Evolutionary conservation across 2,797 vertebrate species (phyloP), one percentile per base, ranked within the genome.

Genomic region (Delichon dasypus): DNA sequence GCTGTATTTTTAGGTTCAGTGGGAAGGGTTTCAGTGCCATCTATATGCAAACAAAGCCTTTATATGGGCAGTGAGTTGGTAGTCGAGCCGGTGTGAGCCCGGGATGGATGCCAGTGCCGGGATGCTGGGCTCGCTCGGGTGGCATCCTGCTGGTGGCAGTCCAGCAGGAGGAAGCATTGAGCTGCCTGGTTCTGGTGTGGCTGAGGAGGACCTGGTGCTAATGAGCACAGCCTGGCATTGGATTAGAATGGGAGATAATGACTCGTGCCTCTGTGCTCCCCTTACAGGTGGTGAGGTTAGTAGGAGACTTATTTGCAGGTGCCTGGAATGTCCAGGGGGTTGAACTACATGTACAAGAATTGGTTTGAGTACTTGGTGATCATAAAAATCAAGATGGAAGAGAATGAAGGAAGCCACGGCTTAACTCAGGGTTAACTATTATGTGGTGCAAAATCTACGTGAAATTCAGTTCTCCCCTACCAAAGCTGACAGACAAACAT

Each of bases 131-230:
- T 65, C 11, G 0, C 30, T 30, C 7, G 85, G 79, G 50, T 29
- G 85, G 54, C 38, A 38, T 38, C 38, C 11, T 7, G 58, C 89
- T 72, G 84, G n/a, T 42, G 18, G 55, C 55, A 80, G 48, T 19
- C 85, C 75, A 66, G 70, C 79, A 89, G 93, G 90, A 95, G 64
- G 85, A 73, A 57, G 72, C 85, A 44, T 78, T 22, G 93, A 74
- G 79, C 88, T 75, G 73, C 4, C 45, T 71, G 57, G 9, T 48
- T 48, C 40, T 54, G 75, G n/a, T 16, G 2, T 7, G 65, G 16
- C 36, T 25, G 68, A 8, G 72, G 26, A 67, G 65, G 50, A 55
- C 8, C 19, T 67, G 50, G 45, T 19, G 72, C 67, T 67, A 26
- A 62, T 21, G 70, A 32, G 55, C 30, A 2, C 48, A 27, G 76